These are phyloP conservation scores for Lamproptera curius DNA, from an alignment of 2,888 invertebrate genomes.

Conservation along the genomic window DNA sequence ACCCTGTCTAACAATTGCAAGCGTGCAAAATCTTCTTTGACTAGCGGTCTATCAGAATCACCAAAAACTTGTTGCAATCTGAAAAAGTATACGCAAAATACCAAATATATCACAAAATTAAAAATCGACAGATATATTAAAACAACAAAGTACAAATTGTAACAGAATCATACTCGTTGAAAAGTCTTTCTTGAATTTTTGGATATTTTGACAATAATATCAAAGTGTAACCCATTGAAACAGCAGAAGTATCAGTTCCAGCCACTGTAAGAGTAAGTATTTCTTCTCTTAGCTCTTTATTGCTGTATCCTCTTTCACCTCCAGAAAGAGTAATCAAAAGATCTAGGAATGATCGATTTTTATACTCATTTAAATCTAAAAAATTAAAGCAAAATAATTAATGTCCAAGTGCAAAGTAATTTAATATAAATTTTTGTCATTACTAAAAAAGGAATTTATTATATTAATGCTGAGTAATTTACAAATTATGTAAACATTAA, in stretches of 20 bases:
- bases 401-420: background rate
- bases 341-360: slow-evolving; percentile 74
- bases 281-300: slow-evolving; percentile 77
- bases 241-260: slow-evolving; percentile 74
- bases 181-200: slow-evolving; percentile 63
- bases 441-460: no score
- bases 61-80: slow-evolving; percentile 56
- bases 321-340: slow-evolving; percentile 70
- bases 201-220: slow-evolving; percentile 65
- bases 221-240: slow-evolving; percentile 59
- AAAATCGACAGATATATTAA: background rate
- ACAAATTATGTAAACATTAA: no score
- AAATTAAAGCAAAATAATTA: no score
- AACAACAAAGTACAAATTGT: background rate
- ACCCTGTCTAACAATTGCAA: slow-evolving; percentile 60
- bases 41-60: slow-evolving; percentile 49
- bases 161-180: slow-evolving; percentile 54
- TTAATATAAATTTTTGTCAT: no score
- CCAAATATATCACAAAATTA: background rate
- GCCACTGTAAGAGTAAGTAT: slow-evolving; percentile 76
- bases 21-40: slow-evolving; percentile 53
- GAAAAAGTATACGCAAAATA: slow-evolving; percentile 20
- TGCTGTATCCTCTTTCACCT: slow-evolving; percentile 66
- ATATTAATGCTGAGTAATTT: no score
- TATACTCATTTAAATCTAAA: slow-evolving; percentile 49